Evolutionary conservation across 2,888 invertebrate species (phyloP), one percentile per base, ranked within the genome.

Genomic region (Ectemnius cavifrons): DNA sequence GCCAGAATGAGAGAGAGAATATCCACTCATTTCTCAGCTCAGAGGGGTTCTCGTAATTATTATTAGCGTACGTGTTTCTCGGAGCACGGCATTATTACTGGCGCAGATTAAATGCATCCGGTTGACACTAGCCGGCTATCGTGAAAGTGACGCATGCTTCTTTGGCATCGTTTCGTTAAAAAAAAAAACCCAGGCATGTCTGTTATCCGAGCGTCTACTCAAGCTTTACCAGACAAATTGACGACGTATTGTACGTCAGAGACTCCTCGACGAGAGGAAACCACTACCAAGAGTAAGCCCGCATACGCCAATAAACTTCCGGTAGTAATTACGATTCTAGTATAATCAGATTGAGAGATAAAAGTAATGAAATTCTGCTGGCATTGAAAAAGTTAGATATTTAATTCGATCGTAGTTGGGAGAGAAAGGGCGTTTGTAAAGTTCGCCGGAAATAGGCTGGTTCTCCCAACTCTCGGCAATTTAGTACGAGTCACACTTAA

Each of bases 381-480:
- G 20, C 2, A 20, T 20, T 20, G 20, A 20, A 20, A 20, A 23
- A 23, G 23, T 23, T 2, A 3, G 23, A 23, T 23, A 2, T 23
- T 23, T 37, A 37, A 37, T 8, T 37, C 8, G 37, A 37, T 11
- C 0, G 1, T 1, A 6, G 37, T 11, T 6, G 8, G 8, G 37
- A 6, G 8, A 18, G 23, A 11, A 2, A 4, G 6, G 6, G 23
- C 20, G 23, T 0, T 23, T 23, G 3, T 2, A 23, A 2, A 23
- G 3, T 45, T 13, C 18, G 20, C 45, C 45, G 23, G 59, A 61
- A 27, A 67, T 8, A 23, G 18, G 45, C 20, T 28, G 57, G 60
- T 11, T 83, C 81, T 77, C 78, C 80, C 81, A 86, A 86, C 83
- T 86, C 86, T 86, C 85, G 82, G 82, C 83, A 83, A 81, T 84